Evolutionary conservation across 2,113 vertebrate species (phyloP).

Genomic region (Hyperopisus bebe): DNA sequence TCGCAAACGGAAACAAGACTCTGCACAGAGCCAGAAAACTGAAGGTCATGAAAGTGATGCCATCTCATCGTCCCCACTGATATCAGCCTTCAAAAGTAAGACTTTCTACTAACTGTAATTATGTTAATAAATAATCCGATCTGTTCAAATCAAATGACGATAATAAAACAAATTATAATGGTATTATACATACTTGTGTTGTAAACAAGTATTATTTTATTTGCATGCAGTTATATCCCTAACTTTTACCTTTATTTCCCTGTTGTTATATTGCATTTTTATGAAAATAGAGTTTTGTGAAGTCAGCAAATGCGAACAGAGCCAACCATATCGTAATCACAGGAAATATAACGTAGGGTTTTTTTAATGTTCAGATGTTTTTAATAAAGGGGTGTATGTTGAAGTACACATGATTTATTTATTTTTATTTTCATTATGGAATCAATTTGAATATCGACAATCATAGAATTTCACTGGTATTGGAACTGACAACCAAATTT

Average conservation of each 20-base stretch:
- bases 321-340: neutral
- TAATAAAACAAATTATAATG: neutral
- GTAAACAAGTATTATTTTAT: neutral
- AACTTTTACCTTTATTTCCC: neutral
- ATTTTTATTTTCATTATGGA: neutral
- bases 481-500: neutral
- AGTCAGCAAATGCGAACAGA: neutral
- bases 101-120: neutral
- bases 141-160: neutral
- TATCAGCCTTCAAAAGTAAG: conserved; percentile 79
- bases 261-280: neutral
- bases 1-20: conserved; percentile 73
- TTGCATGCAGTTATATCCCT: neutral
- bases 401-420: no score
- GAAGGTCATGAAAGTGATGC: conserved; percentile 59
- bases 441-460: neutral
- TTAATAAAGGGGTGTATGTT: no score
- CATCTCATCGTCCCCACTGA: conserved; percentile 65
- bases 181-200: neutral
- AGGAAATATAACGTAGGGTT: neutral
- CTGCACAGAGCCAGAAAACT: conserved; percentile 55
- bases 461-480: neutral
- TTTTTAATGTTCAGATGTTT: neutral
- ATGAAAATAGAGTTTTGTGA: neutral
- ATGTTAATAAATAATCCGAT: neutral